These are phyloP conservation scores for Tyria jacobaeae DNA, from an alignment of 2,888 invertebrate species.

Conservation along the genomic window DNA sequence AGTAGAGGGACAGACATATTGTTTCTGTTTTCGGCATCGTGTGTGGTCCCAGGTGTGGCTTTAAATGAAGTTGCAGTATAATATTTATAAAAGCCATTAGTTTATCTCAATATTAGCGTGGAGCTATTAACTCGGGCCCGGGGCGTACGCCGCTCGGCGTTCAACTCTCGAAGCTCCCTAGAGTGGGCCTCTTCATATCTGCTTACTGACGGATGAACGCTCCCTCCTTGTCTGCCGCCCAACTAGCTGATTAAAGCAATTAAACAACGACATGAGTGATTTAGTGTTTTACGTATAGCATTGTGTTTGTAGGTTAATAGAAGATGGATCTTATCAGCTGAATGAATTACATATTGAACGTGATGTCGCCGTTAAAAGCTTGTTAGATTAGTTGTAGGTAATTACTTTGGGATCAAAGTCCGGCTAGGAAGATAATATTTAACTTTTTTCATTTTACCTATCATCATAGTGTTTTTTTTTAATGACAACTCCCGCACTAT, in stretches of 20 bases:
- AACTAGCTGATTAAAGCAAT: slow-evolving; percentile 65
- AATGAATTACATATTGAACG: slow-evolving; percentile 24
- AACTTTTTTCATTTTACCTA: slow-evolving; percentile 4
- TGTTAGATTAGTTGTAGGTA: slow-evolving; percentile 23
- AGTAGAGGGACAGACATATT: slow-evolving; percentile 24
- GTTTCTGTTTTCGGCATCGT: slow-evolving; percentile 49
- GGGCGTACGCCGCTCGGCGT: slow-evolving; percentile 35
- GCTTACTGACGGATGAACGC: slow-evolving; percentile 64
- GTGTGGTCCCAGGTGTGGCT: slow-evolving; percentile 59
- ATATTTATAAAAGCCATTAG: slow-evolving; percentile 76
- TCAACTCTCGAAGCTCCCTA: slow-evolving; percentile 20
- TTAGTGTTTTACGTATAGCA: slow-evolving; percentile 55
- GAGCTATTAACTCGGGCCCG: slow-evolving; percentile 65
- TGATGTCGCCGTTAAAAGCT: slow-evolving; percentile 24
- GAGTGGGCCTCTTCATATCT: slow-evolving; percentile 59
- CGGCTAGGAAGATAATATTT: background rate
- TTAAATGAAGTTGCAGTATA: slow-evolving; percentile 67
- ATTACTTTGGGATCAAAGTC: slow-evolving; percentile 8
- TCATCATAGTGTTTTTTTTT: background rate
- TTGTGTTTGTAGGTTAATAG: slow-evolving; percentile 42
- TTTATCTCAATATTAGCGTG: slow-evolving; percentile 73
- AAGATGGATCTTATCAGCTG: slow-evolving; percentile 25
- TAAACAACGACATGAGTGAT: slow-evolving; percentile 63
- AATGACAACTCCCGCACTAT: no score
- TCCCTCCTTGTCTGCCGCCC: slow-evolving; percentile 53